Conservation (phyloP, 2,888 invertebrate genomes). For the Patella pellucida region DNA sequence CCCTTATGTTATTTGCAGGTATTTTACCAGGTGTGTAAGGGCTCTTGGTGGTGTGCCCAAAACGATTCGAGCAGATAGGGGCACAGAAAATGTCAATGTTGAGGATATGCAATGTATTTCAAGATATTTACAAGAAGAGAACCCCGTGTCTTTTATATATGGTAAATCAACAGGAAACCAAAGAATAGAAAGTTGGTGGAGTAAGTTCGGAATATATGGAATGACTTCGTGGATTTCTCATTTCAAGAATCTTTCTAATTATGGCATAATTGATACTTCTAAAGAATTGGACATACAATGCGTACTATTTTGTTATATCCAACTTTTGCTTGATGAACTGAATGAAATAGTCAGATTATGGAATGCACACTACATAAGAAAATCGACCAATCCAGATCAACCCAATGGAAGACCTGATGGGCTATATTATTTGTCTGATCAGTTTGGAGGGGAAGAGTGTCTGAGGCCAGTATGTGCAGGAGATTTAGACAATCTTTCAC, state of each 20-base stretch:
- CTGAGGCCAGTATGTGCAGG: not conserved
- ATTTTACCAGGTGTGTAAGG: slow-evolving; percentile 5
- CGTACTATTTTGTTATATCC: not conserved
- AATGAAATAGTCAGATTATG: not conserved
- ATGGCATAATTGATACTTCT: slow-evolving; percentile 3
- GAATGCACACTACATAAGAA: slow-evolving; percentile 3
- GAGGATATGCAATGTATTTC: slow-evolving; percentile 1
- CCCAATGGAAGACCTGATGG: not conserved
- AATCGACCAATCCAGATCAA: not conserved
- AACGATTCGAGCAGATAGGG: slow-evolving; percentile 17
- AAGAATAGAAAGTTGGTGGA: not conserved
- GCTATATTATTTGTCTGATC: not conserved
- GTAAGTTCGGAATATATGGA: not conserved
- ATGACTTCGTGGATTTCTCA: not conserved
- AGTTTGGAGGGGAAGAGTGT: not conserved
- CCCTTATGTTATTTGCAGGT: slow-evolving; percentile 6
- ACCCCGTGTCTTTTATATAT: not conserved
- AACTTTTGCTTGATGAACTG: not conserved
- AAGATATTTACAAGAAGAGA: not conserved
- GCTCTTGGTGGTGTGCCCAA: slow-evolving; percentile 15
- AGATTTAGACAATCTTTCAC: not conserved
- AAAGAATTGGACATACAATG: slow-evolving; percentile 9
- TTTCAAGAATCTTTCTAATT: slow-evolving; percentile 3
- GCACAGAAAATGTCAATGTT: slow-evolving; percentile 18
- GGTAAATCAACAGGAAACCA: slow-evolving; percentile 9